Percentiles rank a stretch among this genome's conserved stretches.
phyloP scores from a whole-genome alignment of 2,888 invertebrate genomes.

The Melanchra persicariae region DNA sequence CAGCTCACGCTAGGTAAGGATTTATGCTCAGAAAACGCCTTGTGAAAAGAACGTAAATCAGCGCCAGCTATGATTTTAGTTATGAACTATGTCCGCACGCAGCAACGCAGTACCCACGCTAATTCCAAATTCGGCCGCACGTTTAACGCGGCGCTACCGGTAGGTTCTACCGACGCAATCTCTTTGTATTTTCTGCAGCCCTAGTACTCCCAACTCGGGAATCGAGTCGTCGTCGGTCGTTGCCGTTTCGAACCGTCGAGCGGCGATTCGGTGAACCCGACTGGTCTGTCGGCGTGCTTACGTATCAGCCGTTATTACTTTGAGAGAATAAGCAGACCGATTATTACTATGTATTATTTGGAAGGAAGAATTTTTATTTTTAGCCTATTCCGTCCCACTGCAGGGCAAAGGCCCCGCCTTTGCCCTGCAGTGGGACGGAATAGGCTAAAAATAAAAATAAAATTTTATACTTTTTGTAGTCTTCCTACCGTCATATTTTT shows the following conservation, averaged over 20 bases:
- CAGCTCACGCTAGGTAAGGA: fast-evolving
- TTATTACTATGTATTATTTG: background rate
- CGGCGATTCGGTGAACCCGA: slow-evolving; percentile 23
- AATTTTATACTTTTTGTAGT: no score
- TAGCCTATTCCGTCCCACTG: no score
- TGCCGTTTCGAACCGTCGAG: slow-evolving; percentile 33
- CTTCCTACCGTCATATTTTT: no score
- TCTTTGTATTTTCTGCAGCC: slow-evolving; percentile 27
- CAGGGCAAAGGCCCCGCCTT: no score
- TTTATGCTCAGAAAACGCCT: background rate
- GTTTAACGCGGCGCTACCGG: background rate
- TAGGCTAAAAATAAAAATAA: no score
- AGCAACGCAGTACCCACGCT: background rate
- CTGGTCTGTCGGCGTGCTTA: background rate
- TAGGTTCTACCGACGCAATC: background rate
- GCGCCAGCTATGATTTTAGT: slow-evolving; percentile 32
- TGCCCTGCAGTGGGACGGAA: no score
- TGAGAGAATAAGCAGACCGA: background rate
- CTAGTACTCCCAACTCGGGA: slow-evolving; percentile 35
- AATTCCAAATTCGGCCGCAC: background rate
- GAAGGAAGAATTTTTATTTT: no score
- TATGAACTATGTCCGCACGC: background rate
- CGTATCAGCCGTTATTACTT: background rate
- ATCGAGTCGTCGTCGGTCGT: slow-evolving; percentile 26
- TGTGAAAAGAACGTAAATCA: background rate